A percentile compares a stretch with the other conserved stretches of the same genome.
Conservation (phyloP, 2,888 invertebrate species). For the Dendrolimus houi region DNA sequence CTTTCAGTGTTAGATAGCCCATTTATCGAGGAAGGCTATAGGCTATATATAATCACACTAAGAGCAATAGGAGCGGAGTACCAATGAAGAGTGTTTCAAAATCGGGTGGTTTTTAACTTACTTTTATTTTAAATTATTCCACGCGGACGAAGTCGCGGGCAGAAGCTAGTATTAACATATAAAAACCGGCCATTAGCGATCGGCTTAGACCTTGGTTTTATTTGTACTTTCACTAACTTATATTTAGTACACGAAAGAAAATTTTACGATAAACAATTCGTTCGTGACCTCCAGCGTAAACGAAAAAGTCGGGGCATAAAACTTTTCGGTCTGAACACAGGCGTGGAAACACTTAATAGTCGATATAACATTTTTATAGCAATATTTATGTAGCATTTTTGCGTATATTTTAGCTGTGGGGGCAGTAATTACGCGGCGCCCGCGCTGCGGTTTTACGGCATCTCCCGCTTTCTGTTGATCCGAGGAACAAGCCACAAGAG, state of each 20-base stretch:
- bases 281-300: background rate
- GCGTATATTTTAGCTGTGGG: slow-evolving; percentile 28
- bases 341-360: background rate
- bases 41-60: too few species aligned
- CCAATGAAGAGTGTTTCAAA: too few species aligned
- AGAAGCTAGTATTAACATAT: too few species aligned
- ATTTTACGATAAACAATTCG: background rate
- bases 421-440: slow-evolving; percentile 34
- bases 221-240: too few species aligned
- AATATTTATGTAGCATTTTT: slow-evolving; percentile 25
- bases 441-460: slow-evolving; percentile 26
- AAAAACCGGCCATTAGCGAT: too few species aligned
- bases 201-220: too few species aligned
- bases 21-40: too few species aligned
- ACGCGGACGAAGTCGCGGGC: too few species aligned
- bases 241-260: background rate
- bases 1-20: too few species aligned
- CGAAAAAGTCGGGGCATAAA: background rate
- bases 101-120: too few species aligned
- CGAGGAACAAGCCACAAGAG: slow-evolving; percentile 10
- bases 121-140: too few species aligned
- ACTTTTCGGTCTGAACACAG: background rate
- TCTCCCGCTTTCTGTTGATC: slow-evolving; percentile 13
- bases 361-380: background rate
- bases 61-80: too few species aligned